Percentiles rank a stretch among this genome's conserved stretches.
Conservation (phyloP, 2,113 vertebrate species). For the Corythornis cristatus region DNA sequence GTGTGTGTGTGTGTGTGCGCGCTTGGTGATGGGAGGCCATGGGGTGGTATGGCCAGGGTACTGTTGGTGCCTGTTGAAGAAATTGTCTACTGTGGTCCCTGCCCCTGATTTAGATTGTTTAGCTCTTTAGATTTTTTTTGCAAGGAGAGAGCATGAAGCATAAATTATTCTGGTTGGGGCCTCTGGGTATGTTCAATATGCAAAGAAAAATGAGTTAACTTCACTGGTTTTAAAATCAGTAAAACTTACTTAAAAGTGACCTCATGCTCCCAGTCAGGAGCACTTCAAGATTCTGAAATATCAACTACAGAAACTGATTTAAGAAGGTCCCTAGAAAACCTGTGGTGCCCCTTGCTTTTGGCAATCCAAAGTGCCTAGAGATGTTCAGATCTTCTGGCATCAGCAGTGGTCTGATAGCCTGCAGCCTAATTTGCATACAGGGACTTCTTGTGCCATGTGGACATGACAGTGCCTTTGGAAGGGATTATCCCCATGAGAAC, state of each 20-base stretch:
- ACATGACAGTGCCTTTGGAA: not conserved
- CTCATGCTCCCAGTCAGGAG: not conserved
- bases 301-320: not conserved
- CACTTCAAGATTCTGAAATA: not conserved
- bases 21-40: not conserved
- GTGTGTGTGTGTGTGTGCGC: not conserved
- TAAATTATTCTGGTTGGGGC: not conserved
- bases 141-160: not conserved
- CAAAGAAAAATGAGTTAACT: not conserved
- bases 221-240: not conserved
- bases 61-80: not conserved
- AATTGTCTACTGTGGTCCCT: not conserved
- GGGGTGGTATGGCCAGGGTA: too few relatives aligned
- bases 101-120: not conserved
- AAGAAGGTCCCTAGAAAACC: not conserved
- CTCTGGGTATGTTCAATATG: not conserved
- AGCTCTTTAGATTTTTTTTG: not conserved
- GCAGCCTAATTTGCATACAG: not conserved
- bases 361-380: not conserved
- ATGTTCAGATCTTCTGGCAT: not conserved
- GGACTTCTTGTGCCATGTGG: not conserved
- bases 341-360: not conserved
- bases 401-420: not conserved
- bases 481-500: not conserved
- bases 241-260: not conserved